Base-by-base conservation (phyloP, 2,888 invertebrate species). In the Blastobasis lacticolella region DNA sequence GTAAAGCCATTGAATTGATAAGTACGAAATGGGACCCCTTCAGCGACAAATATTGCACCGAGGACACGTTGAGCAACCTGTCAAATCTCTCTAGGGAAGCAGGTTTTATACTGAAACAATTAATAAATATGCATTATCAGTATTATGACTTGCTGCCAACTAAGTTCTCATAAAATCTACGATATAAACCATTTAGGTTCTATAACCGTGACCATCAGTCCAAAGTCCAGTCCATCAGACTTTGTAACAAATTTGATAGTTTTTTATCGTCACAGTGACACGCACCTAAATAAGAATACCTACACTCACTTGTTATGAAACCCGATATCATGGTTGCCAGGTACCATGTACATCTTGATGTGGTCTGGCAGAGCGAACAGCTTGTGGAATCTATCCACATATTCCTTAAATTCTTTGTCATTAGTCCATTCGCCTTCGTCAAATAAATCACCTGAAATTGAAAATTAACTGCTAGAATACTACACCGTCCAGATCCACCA, bases 261-360 rank as follows among this genome's bases (percentile, higher is more conserved):
- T 23, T 7, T 45, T 10, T 10, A 45, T 45, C 6, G 3, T 45
- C 23, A 8, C 41, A 41, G 9, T 9, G 8, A 2, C 41, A 8
- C 9, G 7, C 9, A 41, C 41, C 41, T 9, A 41, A 7, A 43
- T 9, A 42, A 37, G n/a, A 38, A 38, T 50, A 37, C 10, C 5
- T 36, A n/a, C 55, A 73, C 86, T 77, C 84, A 95, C 96, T 91
- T 90, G 82, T 97, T 95, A 88, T 99, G 99, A 81, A 98, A 99
- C 51, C 99, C 99, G 63, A 99, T 93, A 78, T 99, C 99, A 86
- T 99, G 99, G 87, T 99, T 99, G 40, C 99, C 99, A 48, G 94
- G 94, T 9, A 94, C 91, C 49, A 95, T 92, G 75, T 94, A 92
- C 57, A 95, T 79, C 57, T 91, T 86, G 0, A 92, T 92, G 44